Percentiles rank a stretch among this genome's conserved stretches.
Conservation (phyloP, 1,140 invertebrate genomes). For the Anoplophora glabripennis region DNA sequence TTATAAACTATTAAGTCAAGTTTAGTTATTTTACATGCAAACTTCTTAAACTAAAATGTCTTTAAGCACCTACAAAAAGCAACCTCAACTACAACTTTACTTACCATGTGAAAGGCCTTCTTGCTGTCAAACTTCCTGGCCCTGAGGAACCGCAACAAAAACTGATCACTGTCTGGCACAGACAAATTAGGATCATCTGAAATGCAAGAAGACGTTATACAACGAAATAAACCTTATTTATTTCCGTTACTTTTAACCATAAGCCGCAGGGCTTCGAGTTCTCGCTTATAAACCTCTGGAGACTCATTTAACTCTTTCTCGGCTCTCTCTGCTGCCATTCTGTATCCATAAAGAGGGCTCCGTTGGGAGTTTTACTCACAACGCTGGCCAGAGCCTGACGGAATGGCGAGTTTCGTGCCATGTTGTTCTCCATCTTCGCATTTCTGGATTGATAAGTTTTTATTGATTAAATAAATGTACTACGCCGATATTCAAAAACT, state of each 20-base stretch:
- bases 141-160: slow-evolving; percentile 56
- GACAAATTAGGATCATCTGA: slow-evolving; percentile 49
- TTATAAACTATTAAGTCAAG: too few species aligned
- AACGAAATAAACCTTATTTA: slow-evolving; percentile 12
- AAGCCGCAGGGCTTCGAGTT: slow-evolving; percentile 33
- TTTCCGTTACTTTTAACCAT: slow-evolving; percentile 41
- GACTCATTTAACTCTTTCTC: slow-evolving; percentile 47
- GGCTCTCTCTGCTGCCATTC: slow-evolving; percentile 42
- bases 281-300: slow-evolving; percentile 38
- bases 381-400: too few species aligned
- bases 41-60: background rate
- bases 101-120: slow-evolving; percentile 54
- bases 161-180: slow-evolving; percentile 52
- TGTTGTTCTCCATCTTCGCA: too few species aligned
- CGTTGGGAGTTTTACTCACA: slow-evolving; percentile 7
- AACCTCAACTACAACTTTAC: slow-evolving; percentile 20
- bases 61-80: background rate
- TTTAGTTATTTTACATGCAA: too few species aligned
- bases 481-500: too few species aligned
- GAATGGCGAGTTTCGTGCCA: too few species aligned
- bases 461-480: too few species aligned
- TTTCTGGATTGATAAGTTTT: too few species aligned
- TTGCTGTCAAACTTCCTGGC: slow-evolving; percentile 57
- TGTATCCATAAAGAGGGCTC: slow-evolving; percentile 16
- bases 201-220: slow-evolving; percentile 25